These are phyloP conservation scores for Omphaloscelis lunosa DNA, from an alignment of 2,888 invertebrate genomes.

Conservation along the genomic window DNA sequence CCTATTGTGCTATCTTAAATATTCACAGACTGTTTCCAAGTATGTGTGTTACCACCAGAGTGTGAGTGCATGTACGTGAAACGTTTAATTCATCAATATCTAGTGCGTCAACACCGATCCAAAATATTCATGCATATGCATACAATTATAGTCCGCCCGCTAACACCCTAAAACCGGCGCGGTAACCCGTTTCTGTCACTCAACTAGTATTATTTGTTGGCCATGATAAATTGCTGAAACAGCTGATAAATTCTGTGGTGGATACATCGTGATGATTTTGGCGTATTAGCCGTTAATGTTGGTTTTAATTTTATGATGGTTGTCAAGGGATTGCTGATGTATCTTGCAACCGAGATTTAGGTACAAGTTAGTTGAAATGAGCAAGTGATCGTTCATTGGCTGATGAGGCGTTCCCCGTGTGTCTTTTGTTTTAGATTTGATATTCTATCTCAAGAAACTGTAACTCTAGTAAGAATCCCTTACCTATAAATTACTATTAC, in stretches of 20 bases:
- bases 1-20: not conserved
- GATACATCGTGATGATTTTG: conserved; percentile 13
- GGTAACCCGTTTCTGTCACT: conserved; percentile 58
- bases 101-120: conserved; percentile 49
- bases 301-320: conserved; percentile 1
- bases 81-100: conserved; percentile 62
- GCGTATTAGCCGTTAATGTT: conserved; percentile 1
- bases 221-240: conserved; percentile 61
- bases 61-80: conserved; percentile 23
- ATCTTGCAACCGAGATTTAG: too few relatives aligned
- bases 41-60: not conserved
- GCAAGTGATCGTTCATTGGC: not conserved
- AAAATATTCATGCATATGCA: conserved; percentile 62
- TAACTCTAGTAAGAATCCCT: too few relatives aligned
- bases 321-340: not conserved
- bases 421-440: conserved; percentile 1
- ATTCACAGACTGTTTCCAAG: not conserved
- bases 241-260: conserved; percentile 55
- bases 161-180: conserved; percentile 61
- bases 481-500: too few relatives aligned
- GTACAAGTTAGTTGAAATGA: too few relatives aligned
- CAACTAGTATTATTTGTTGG: conserved; percentile 61
- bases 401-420: not conserved
- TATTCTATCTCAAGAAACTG: not conserved
- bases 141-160: conserved; percentile 47